Evolutionary conservation across 2,113 vertebrate species (phyloP), one percentile per base, ranked within the genome.

Genomic region (Bolborhynchus lineola): DNA sequence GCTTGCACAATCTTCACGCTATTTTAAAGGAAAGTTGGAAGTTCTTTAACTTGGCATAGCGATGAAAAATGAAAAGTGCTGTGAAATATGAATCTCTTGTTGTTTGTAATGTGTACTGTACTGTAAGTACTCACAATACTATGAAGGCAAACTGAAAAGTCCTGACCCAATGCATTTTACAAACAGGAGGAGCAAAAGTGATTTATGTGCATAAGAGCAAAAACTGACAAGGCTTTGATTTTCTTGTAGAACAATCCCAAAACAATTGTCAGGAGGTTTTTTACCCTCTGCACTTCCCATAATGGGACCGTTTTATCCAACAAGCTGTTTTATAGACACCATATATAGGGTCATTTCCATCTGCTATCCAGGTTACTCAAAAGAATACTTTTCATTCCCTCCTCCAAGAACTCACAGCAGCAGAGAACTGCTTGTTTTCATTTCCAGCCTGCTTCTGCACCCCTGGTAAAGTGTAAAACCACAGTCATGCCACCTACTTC

Each of bases 131-230:
- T 60, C 83, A 63, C 19, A 49, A n/a, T 6, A 62, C 57, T 64
- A 46, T 1, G 6, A 49, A 69, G 28, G 83, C 60, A 95, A 93
- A 93, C 64, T 25, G 88, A 10, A 78, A 94, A 93, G 69, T 79
- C 92, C 69, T 88, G 86, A 95, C 90, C 90, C 63, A 17, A 31
- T 2, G 39, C 35, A 47, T 92, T 93, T 91, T 79, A 82, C 5
- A 31, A 95, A 69, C 80, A 76, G 86, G 70, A 95, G 62, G 72
- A 95, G 74, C 71, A 97, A 94, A 95, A 85, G 90, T 95, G 95
- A 96, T 95, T 84, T 94, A 96, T 93, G 94, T 89, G 81, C 86
- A 93, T 92, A 96, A 97, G 82, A 87, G 80, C 69, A 93, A 95
- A 93, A 91, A 72, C 77, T 79, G 93, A 86, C 96, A 97, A 85